phyloP scores from a whole-genome alignment of 2,113 vertebrate species.

The Cyanoderma ruficeps region DNA sequence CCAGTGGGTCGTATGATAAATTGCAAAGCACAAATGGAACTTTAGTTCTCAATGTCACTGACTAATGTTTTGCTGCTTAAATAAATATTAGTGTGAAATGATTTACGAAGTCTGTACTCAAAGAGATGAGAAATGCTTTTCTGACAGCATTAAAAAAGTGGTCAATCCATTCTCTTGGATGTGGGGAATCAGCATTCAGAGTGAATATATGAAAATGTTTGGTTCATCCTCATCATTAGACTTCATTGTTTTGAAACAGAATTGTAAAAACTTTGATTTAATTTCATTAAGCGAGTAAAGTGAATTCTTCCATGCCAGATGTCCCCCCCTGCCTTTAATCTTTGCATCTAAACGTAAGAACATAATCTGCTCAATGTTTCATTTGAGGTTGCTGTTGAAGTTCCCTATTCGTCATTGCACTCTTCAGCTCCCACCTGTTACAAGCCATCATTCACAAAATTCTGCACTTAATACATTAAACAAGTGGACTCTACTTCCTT shows the following conservation, averaged over 20 bases:
- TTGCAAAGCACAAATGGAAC: neutral
- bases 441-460: neutral
- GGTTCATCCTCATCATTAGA: neutral
- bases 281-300: neutral
- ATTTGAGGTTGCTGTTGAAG: neutral
- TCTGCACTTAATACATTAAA: neutral
- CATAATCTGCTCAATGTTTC: neutral
- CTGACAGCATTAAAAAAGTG: neutral
- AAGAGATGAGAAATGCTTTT: neutral
- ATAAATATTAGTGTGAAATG: conserved; percentile 28
- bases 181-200: neutral
- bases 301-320: neutral
- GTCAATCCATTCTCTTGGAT: neutral
- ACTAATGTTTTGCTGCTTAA: conserved; percentile 18
- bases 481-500: neutral
- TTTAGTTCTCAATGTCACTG: neutral
- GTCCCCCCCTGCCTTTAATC: neutral
- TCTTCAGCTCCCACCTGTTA: neutral
- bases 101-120: conserved; percentile 16
- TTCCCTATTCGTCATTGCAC: neutral
- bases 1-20: neutral
- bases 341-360: neutral
- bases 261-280: neutral
- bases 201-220: neutral
- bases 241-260: neutral